Base-by-base conservation (phyloP, 2,888 invertebrate genomes). In the Chrysodeixis includens region DNA sequence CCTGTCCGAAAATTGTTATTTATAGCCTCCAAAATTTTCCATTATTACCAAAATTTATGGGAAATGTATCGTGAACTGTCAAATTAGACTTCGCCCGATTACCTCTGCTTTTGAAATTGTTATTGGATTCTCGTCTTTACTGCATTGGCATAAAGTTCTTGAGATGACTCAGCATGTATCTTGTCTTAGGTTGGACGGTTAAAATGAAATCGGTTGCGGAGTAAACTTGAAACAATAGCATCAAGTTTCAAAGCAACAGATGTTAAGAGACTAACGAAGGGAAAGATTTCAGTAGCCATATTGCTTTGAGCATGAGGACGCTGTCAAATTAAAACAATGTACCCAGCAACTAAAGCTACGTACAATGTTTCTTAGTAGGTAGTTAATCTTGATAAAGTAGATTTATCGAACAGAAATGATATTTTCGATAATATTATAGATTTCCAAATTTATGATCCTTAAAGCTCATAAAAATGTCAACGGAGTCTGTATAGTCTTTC, bases 161-260 rank as follows among this genome's bases (percentile, higher is more conserved):
- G 14, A 4, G 22, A 8, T 44, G 14, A 54, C 56, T 55, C 12
- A 32, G 20, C 10, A 20, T 49, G 46, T 49, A 10, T 49, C 46
- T 16, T 52, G 20, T 51, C 30, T 20, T 35, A 52, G 18, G 58
- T 22, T 59, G 22, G 22, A 49, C 40, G 9, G 32, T 44, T 57
- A 51, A 62, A 70, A 74, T 81, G 75, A 77, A 79, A 81, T 82
- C 79, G 74, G 83, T 80, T 81, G 77, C 62, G 73, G 72, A 86
- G 82, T 84, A 86, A 90, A 90, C 86, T 90, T 89, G 80, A 86
- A 88, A 88, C 88, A 89, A 88, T 82, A 87, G 87, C 88, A 84
- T 87, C 86, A 88, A 90, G 88, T 91, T 90, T 88, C 83, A 84
- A 83, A 89, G 90, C 88, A 91, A 88, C 90, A 92, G 91, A 91